Evolutionary conservation across 2,888 invertebrate genomes (phyloP).

Genomic region (Glyphotaelius pellucidus): DNA sequence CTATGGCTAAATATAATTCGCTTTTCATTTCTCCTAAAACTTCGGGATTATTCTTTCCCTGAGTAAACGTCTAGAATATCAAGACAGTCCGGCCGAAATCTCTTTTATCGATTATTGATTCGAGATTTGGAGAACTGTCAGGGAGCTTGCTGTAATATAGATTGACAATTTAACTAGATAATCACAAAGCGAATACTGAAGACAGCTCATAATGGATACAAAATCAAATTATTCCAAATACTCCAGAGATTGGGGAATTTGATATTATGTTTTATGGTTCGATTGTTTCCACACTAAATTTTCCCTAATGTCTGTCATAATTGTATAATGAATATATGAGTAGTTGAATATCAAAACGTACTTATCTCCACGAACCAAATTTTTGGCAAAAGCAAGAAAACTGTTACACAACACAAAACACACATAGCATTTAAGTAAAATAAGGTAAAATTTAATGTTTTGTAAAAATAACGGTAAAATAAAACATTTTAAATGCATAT

Average conservation of each 20-base stretch:
- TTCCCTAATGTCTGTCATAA: not conserved
- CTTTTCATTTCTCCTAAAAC: not conserved
- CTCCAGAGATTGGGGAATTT: not conserved
- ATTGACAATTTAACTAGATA: not conserved
- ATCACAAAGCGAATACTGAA: not conserved
- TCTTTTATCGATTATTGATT: not conserved
- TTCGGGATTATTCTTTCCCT: not conserved
- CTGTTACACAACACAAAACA: too few relatives aligned
- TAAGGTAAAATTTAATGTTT: too few relatives aligned
- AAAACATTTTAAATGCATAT: too few relatives aligned
- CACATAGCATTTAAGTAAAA: too few relatives aligned
- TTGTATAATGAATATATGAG: too few relatives aligned
- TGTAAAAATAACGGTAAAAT: too few relatives aligned
- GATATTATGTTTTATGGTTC: not conserved
- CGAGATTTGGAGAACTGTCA: not conserved
- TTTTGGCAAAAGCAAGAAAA: too few relatives aligned
- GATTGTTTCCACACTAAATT: not conserved
- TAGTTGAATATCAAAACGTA: too few relatives aligned
- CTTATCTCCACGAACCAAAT: too few relatives aligned
- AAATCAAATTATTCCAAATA: not conserved
- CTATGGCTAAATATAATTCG: not conserved
- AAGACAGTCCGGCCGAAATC: not conserved
- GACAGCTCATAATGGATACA: not conserved
- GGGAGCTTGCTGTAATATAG: not conserved
- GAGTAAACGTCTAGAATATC: not conserved